Conservation (phyloP, 2,888 invertebrate species). For the Mallateleia sp. region DNA sequence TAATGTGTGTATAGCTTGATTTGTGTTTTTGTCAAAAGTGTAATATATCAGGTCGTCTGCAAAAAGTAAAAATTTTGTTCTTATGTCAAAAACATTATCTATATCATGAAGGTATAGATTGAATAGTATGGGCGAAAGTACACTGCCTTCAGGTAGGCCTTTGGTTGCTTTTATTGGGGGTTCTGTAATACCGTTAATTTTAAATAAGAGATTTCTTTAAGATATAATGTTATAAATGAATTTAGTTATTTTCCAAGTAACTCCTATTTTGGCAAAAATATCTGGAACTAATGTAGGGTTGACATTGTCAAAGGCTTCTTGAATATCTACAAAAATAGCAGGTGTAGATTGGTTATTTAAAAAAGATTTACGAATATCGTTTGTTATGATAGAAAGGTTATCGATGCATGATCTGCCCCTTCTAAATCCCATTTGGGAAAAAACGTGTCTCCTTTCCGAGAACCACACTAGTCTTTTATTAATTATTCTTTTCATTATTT, state of each 20-base stretch:
- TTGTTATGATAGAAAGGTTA: neutral
- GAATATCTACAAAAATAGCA: neutral
- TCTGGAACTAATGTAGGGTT: neutral
- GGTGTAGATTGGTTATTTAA: neutral
- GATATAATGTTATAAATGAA: neutral
- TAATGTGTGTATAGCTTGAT: too few species aligned
- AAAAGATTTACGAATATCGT: neutral
- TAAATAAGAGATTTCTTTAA: neutral
- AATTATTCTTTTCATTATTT: conserved; percentile 14
- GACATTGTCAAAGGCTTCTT: conserved; percentile 13
- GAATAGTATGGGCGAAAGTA: conserved; percentile 25
- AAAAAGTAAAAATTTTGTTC: neutral
- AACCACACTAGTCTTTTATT: neutral
- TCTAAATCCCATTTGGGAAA: conserved; percentile 12
- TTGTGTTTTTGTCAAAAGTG: too few species aligned
- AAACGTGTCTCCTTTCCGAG: neutral
- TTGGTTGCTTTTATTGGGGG: conserved; percentile 6
- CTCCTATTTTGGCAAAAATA: conserved; percentile 7
- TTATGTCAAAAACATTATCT: neutral
- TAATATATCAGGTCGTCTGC: conserved; percentile 22
- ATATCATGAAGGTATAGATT: conserved; percentile 31
- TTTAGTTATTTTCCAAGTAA: conserved; percentile 11
- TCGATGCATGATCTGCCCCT: neutral
- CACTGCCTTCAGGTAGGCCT: conserved; percentile 38
- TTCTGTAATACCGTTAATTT: conserved; percentile 24